A percentile compares a stretch with the other conserved stretches of the same genome.
These are phyloP conservation scores for Trachelus iudaicus DNA, from an alignment of 2,888 invertebrate species.

Conservation along the genomic window DNA sequence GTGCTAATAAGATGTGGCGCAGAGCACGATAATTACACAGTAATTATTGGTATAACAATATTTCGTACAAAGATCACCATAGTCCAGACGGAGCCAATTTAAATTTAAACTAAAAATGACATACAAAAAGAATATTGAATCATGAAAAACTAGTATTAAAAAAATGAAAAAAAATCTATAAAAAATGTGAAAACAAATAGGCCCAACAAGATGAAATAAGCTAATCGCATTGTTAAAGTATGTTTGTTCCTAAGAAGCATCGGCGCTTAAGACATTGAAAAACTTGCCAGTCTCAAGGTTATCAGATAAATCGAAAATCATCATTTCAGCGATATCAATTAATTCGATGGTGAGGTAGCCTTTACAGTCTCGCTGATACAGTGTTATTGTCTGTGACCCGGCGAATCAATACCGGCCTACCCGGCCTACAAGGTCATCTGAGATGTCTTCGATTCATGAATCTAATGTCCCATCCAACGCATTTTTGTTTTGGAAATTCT, in stretches of 20 bases:
- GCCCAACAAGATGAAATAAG: neutral
- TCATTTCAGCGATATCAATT: neutral
- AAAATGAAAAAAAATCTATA: neutral
- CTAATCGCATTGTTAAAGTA: neutral
- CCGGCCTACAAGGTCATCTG: neutral
- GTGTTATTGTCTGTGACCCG: neutral
- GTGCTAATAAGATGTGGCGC: neutral
- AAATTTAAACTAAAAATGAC: neutral
- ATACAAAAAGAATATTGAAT: neutral
- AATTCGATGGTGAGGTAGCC: neutral
- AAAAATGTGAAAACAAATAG: neutral
- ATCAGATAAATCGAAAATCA: neutral
- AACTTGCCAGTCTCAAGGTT: neutral
- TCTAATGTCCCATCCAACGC: neutral
- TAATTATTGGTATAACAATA: neutral
- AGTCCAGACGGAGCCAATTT: slow-evolving; percentile 1
- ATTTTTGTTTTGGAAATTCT: neutral
- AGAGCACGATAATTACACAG: neutral
- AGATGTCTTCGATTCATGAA: neutral
- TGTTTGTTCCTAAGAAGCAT: neutral
- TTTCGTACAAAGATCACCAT: slow-evolving; percentile 1
- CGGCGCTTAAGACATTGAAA: neutral
- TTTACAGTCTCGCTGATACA: neutral
- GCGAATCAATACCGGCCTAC: neutral
- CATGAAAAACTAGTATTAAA: neutral